phyloP scores from a whole-genome alignment of 2,113 vertebrate genomes.

The Etheostoma spectabile region DNA sequence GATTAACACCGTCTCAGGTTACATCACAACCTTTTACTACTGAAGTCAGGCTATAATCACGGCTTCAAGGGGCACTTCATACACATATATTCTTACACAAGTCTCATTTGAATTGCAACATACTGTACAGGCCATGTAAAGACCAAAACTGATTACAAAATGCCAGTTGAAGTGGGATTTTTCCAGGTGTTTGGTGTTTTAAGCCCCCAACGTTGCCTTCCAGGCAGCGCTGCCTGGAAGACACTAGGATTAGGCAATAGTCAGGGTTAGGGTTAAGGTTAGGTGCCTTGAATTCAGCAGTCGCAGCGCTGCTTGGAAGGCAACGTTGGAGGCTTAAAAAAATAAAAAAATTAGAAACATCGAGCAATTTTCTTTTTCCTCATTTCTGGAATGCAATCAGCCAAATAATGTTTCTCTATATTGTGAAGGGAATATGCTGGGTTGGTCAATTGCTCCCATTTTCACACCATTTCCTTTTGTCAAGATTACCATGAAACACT shows the following conservation, averaged over 20 bases:
- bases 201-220: no score
- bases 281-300: no score
- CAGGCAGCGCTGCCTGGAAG: no score
- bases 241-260: no score
- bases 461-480: conserved; percentile 31
- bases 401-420: neutral
- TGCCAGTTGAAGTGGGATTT: neutral
- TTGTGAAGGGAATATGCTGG: neutral
- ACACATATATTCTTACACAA: neutral
- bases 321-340: no score
- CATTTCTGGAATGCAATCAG: neutral
- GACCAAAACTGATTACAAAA: neutral
- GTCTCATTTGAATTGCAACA: neutral
- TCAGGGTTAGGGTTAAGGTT: no score
- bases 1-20: conserved; percentile 65
- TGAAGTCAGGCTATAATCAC: conserved; percentile 40
- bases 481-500: conserved; percentile 40
- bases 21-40: conserved; percentile 56
- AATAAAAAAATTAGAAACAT: no score
- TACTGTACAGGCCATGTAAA: neutral
- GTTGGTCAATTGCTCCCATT: neutral
- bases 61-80: neutral
- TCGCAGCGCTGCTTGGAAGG: no score
- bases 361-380: neutral
- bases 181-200: no score